Conservation (phyloP, 2,888 invertebrate genomes). For the Ophioninae sp. region DNA sequence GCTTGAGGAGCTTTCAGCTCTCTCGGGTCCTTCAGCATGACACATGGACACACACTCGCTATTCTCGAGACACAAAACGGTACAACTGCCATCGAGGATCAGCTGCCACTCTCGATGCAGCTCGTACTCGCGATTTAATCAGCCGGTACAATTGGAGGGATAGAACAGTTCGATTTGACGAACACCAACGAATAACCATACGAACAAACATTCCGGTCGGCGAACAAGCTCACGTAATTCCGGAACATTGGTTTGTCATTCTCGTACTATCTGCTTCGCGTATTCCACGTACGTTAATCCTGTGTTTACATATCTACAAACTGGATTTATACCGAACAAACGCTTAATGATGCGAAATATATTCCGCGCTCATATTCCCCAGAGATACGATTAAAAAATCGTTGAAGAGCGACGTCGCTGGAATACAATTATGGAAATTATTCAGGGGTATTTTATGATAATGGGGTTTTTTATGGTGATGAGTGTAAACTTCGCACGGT, state of each 20-base stretch:
- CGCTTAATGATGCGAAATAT: background rate
- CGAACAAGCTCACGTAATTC: background rate
- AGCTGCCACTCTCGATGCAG: background rate
- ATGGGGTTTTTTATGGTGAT: background rate
- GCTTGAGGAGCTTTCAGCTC: background rate
- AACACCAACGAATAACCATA: conserved; percentile 2
- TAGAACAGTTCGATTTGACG: background rate
- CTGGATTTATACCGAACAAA: background rate
- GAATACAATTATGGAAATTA: background rate
- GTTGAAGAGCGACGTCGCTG: background rate
- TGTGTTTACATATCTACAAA: background rate
- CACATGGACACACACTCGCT: background rate
- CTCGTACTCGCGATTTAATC: background rate
- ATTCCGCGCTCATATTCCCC: background rate
- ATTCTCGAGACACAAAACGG: background rate
- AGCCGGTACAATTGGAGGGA: background rate
- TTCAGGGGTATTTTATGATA: background rate
- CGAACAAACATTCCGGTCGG: background rate
- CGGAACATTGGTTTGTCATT: background rate
- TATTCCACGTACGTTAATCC: background rate
- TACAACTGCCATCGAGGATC: background rate
- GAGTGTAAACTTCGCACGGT: background rate
- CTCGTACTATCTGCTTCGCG: background rate
- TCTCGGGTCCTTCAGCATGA: background rate
- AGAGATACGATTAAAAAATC: background rate